phyloP scores from a whole-genome alignment of 2,113 vertebrate genomes.

The Notothenia rossii region DNA sequence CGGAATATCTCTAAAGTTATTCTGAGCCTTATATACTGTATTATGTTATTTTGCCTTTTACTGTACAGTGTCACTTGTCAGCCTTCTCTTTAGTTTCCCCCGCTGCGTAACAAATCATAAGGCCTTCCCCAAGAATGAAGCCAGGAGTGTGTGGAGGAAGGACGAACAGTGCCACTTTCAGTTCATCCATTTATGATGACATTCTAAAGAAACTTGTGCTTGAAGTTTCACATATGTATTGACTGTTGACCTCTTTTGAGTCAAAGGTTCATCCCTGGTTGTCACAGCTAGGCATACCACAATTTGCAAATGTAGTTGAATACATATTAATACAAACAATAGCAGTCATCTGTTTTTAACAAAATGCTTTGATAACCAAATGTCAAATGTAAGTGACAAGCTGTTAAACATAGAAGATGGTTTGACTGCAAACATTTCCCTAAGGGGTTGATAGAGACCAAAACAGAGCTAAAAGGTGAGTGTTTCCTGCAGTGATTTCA shows the following conservation, averaged over 20 bases:
- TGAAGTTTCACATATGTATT: not conserved
- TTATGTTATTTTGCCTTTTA: constrained; percentile 36
- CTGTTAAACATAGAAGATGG: not conserved
- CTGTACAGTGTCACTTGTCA: constrained; percentile 15
- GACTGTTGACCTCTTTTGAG: not conserved
- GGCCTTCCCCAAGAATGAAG: constrained; percentile 39
- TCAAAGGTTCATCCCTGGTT: not conserved
- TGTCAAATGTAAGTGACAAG: not conserved
- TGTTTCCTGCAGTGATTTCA: not conserved
- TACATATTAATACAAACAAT: not conserved
- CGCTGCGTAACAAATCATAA: constrained; percentile 54
- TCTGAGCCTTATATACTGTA: constrained; percentile 32
- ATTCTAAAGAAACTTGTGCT: constrained; percentile 23
- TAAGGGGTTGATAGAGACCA: not conserved
- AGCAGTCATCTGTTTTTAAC: not conserved
- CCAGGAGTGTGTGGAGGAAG: constrained; percentile 17
- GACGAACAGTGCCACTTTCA: constrained; percentile 12
- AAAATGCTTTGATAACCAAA: not conserved
- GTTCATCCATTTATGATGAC: constrained; percentile 16
- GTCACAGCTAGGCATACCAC: not conserved
- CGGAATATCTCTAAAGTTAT: constrained; percentile 28
- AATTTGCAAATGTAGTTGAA: no score
- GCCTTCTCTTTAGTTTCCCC: constrained; percentile 37
- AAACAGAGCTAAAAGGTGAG: constrained; percentile 3
- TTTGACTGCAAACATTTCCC: not conserved